These are phyloP conservation scores for Nyctereutes procyonoides DNA, from an alignment of 2,113 vertebrate genomes.

Conservation along the genomic window DNA sequence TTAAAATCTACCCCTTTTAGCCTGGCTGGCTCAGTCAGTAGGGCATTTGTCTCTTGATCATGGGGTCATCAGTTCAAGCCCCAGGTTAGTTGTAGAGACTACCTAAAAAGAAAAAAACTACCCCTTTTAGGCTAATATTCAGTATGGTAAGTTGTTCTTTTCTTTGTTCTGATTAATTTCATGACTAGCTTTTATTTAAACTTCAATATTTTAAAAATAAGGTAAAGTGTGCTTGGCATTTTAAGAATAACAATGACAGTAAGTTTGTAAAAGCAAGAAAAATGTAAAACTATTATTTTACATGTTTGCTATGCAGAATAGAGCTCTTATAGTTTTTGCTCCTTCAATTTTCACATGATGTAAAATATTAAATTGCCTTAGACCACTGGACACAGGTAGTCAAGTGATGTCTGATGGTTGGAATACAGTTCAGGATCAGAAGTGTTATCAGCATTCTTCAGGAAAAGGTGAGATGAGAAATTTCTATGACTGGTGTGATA, in stretches of 20 bases:
- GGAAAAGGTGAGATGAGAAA: conserved; percentile 16
- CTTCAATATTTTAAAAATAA: conserved; percentile 45
- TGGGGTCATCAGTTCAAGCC: not conserved
- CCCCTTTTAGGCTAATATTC: conserved; percentile 21
- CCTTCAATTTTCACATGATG: not conserved
- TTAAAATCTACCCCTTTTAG: conserved; percentile 22
- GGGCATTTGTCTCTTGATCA: not conserved
- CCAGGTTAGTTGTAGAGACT: not conserved
- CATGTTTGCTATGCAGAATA: not conserved
- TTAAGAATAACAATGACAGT: not conserved
- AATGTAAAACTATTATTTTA: not conserved
- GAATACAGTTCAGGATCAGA: conserved; percentile 3
- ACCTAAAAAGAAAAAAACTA: not conserved
- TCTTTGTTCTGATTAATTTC: conserved; percentile 25
- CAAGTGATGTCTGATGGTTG: not conserved
- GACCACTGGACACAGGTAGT: not conserved
- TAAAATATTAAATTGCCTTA: conserved; percentile 47
- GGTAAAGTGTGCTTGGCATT: conserved; percentile 11
- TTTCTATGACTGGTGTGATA: conserved; percentile 30
- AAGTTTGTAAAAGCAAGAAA: conserved; percentile 47
- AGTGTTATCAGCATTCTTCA: conserved; percentile 37
- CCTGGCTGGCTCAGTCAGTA: not conserved
- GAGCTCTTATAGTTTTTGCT: conserved; percentile 20
- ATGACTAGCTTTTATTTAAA: conserved; percentile 8
- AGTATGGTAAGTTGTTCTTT: conserved; percentile 10